These are phyloP conservation scores for Psophia crepitans DNA, from an alignment of 2,113 vertebrate genomes.

Conservation along the genomic window DNA sequence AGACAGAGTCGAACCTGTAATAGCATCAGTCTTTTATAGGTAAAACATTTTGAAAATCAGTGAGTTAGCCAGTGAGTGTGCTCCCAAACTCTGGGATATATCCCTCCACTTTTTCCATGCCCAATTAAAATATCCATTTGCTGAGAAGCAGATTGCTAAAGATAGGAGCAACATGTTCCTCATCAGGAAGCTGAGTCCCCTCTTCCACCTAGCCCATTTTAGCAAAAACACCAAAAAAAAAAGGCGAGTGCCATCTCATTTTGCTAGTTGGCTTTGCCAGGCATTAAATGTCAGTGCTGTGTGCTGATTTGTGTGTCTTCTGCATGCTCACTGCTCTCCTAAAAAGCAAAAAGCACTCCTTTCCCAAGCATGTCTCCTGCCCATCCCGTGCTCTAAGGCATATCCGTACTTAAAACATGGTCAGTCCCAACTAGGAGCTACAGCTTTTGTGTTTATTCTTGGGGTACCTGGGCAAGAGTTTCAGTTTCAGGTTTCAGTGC, in stretches of 20 bases:
- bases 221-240: not conserved
- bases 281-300: not conserved
- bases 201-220: not conserved
- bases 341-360: not conserved
- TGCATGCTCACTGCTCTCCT: not conserved
- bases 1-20: not conserved
- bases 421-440: not conserved
- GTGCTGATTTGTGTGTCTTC: rapidly evolving
- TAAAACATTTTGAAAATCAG: not conserved
- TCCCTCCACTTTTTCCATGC: not conserved
- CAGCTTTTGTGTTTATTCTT: not conserved
- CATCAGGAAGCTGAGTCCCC: not conserved
- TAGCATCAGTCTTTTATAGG: not conserved
- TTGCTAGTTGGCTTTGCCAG: not conserved
- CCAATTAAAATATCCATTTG: not conserved
- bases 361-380: not conserved
- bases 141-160: not conserved
- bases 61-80: not conserved
- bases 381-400: not conserved
- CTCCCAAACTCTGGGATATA: not conserved
- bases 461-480: not conserved
- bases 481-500: not conserved
- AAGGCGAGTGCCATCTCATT: not conserved
- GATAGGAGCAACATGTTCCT: not conserved
- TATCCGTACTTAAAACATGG: not conserved